A percentile compares a stretch with the other conserved stretches of the same genome.
These are phyloP conservation scores for Terrapene triunguis DNA, from an alignment of 2,113 vertebrate species.

Conservation along the genomic window DNA sequence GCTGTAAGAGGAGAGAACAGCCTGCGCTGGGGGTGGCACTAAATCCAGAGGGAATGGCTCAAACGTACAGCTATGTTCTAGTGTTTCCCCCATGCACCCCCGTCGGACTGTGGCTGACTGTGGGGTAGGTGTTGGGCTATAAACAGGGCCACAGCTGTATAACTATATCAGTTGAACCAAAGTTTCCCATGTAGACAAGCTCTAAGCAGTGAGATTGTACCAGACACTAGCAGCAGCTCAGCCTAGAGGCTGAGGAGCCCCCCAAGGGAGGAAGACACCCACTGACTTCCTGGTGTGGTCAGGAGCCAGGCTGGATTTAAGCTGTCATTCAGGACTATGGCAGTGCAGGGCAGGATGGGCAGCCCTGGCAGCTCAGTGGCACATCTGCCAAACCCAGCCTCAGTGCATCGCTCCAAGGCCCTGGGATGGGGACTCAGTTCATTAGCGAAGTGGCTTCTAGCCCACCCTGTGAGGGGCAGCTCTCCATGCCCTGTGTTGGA, in stretches of 20 bases:
- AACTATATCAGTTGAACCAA: too few species aligned
- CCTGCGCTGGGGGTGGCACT: not conserved
- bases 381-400: not conserved
- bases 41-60: not conserved
- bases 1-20: too few species aligned
- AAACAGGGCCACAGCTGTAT: too few species aligned
- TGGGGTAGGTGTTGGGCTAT: too few species aligned
- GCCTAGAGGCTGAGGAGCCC: not conserved
- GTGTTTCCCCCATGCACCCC: too few species aligned
- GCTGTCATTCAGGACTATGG: too few species aligned
- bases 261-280: not conserved
- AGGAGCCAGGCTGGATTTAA: not conserved
- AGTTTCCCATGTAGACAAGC: not conserved
- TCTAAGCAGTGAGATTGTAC: not conserved
- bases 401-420: not conserved
- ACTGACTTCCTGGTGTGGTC: not conserved
- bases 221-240: not conserved
- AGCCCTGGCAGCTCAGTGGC: not conserved
- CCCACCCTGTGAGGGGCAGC: not conserved
- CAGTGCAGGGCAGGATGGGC: not conserved
- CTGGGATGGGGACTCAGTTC: not conserved
- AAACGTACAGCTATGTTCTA: too few species aligned
- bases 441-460: not conserved
- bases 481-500: not conserved
- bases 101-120: too few species aligned